Base-by-base conservation (phyloP, 2,113 vertebrate genomes). In the Equus quagga region DNA sequence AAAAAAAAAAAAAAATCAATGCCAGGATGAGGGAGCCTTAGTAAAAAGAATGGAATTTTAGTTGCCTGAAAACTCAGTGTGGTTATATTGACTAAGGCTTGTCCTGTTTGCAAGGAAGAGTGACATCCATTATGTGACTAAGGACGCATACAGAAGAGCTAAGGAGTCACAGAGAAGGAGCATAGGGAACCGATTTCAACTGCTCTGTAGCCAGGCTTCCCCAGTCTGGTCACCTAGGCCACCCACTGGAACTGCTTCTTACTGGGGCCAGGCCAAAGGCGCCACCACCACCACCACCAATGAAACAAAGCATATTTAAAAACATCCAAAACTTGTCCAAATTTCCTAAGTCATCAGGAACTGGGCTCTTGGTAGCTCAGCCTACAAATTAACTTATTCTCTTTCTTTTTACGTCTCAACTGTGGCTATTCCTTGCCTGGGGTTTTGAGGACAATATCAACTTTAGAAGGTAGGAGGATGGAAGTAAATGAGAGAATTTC, bases 21-120 rank as follows among this genome's bases (percentile, higher is more conserved):
- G n/a, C 18, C 51, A 41, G 31, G 5, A 9, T 49, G 17, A 87
- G n/a, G 17, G 75, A 94, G 26, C 31, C 31, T 89, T 84, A 18
- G 13, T 70, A 44, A 90, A 86, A 95, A 89, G 51, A 96, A 86
- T 54, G 24, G 86, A 72, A 44, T 69, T 92, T 83, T 62, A 58
- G 18, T 85, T 83, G 19, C 64, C 41, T 26, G 62, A 90, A 73
- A 85, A 49, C 23, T 75, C 41, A 28, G 3, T 11, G 14, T 62
- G 14, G n/a, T 51, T 18, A 3, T 81, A 12, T n/a, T 56, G 28
- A 79, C 28, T 81, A 19, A 49, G 46, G 49, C 72, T 7, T 89
- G 41, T 54, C 67, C 56, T 87, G n/a, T 67, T 67, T 56, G 65
- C 67, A 90, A 90, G 23, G 46, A 51, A 9, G 24, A 46, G 54